phyloP scores from a whole-genome alignment of 2,113 vertebrate species.

The Seriola quinqueradiata region DNA sequence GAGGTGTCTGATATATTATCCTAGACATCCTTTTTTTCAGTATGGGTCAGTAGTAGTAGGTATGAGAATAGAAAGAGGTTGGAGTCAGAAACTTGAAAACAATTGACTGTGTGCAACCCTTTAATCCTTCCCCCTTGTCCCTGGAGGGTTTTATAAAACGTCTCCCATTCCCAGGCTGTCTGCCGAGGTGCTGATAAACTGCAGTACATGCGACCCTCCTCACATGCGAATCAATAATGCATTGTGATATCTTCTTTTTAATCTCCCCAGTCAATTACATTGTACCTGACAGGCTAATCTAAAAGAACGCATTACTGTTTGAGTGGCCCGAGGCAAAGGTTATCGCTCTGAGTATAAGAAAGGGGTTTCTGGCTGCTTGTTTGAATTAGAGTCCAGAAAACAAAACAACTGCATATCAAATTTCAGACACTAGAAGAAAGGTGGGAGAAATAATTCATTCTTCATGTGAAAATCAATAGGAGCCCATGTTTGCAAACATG shows the following conservation, averaged over 20 bases:
- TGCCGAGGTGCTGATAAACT: slow-evolving; percentile 60
- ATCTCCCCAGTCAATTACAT: slow-evolving; percentile 74
- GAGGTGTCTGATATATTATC: slow-evolving; percentile 16
- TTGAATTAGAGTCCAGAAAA: slow-evolving; percentile 37
- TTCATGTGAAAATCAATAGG: slow-evolving; percentile 58
- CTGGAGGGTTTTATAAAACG: slow-evolving; percentile 49
- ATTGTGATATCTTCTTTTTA: slow-evolving; percentile 73
- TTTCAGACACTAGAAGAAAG: slow-evolving; percentile 23
- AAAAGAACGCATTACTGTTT: slow-evolving; percentile 54
- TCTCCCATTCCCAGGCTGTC: slow-evolving; percentile 48
- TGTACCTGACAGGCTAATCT: slow-evolving; percentile 72
- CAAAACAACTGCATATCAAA: slow-evolving; percentile 48
- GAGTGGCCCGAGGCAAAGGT: slow-evolving; percentile 46
- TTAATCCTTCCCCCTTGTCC: slow-evolving; percentile 51
- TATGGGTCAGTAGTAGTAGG: background rate
- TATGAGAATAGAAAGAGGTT: slow-evolving; percentile 5
- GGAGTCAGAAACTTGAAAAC: slow-evolving; percentile 38
- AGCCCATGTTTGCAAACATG: slow-evolving; percentile 50
- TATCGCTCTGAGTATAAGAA: slow-evolving; percentile 6
- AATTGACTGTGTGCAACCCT: slow-evolving; percentile 52
- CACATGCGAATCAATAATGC: slow-evolving; percentile 75
- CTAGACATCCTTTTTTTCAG: background rate
- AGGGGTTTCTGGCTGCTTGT: slow-evolving; percentile 32
- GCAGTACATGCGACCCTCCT: slow-evolving; percentile 63
- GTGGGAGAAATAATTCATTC: slow-evolving; percentile 51